A percentile compares a stretch with the other conserved stretches of the same genome.
phyloP scores from a whole-genome alignment of 2,888 invertebrate species.

The Osmoderma eremita region DNA sequence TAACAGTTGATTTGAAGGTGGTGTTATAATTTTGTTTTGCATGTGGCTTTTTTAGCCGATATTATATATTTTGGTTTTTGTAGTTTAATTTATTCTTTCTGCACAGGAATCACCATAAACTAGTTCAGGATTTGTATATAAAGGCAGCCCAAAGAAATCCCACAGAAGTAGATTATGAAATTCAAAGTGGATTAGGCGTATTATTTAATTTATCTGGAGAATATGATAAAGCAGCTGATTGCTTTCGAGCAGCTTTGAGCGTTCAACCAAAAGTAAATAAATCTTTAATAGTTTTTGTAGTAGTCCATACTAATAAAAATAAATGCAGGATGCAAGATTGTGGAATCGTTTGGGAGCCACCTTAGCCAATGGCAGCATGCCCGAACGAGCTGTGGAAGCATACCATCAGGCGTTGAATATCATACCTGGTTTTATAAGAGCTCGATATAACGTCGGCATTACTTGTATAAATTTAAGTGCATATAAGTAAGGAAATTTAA shows the following conservation, averaged over 20 bases:
- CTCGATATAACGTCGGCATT: conserved; percentile 97
- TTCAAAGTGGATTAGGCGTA: conserved; percentile 94
- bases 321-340: conserved; percentile 80
- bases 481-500: conserved; percentile 65
- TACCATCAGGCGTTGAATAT: conserved; percentile 91
- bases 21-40: too few species aligned
- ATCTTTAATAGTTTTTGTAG: background rate
- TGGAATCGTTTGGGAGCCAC: conserved; percentile 99
- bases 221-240: conserved; percentile 96
- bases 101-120: conserved; percentile 67
- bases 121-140: conserved; percentile 80
- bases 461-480: conserved; percentile 96
- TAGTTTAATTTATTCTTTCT: conserved; percentile 29
- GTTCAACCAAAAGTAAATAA: conserved; percentile 76
- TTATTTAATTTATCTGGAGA: conserved; percentile 94
- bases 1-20: too few species aligned
- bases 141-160: conserved; percentile 83
- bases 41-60: too few species aligned
- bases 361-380: conserved; percentile 92
- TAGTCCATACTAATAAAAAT: conserved; percentile 3
- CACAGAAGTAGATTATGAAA: conserved; percentile 82
- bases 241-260: conserved; percentile 90
- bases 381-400: conserved; percentile 96
- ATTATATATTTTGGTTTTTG: conserved; percentile 6
- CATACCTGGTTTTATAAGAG: conserved; percentile 95